phyloP scores from a whole-genome alignment of 2,888 invertebrate species.

The Rhagophthalmus giganteus region DNA sequence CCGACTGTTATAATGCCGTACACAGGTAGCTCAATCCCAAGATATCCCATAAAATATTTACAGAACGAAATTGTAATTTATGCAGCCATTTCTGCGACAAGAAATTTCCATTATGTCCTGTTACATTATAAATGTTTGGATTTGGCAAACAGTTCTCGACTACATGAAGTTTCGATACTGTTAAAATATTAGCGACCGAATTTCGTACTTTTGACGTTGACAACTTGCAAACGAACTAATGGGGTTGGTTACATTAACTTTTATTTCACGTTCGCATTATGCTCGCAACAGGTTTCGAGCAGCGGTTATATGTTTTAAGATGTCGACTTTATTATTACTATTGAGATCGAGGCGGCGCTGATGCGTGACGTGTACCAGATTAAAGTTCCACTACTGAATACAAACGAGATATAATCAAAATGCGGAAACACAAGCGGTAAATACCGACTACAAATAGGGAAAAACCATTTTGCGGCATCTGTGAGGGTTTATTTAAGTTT shows the following conservation, averaged over 20 bases:
- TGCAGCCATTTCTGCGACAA: constrained; percentile 46
- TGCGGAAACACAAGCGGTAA: constrained; percentile 4
- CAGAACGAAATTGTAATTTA: constrained; percentile 44
- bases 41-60: constrained; percentile 47
- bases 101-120: constrained; percentile 49
- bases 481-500: not conserved
- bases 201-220: constrained; percentile 13
- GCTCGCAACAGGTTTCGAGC: constrained; percentile 12
- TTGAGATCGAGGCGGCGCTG: constrained; percentile 40
- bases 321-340: constrained; percentile 39
- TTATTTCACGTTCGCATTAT: constrained; percentile 3
- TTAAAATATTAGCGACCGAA: constrained; percentile 19
- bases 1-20: no score
- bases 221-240: constrained; percentile 11
- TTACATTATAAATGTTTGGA: constrained; percentile 47
- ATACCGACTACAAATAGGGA: constrained; percentile 4
- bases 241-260: constrained; percentile 4
- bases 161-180: constrained; percentile 15
- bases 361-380: constrained; percentile 47
- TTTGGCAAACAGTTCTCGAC: constrained; percentile 15
- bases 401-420: constrained; percentile 41
- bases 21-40: constrained; percentile 10
- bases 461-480: not conserved
- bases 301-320: constrained; percentile 22
- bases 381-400: constrained; percentile 46